Evolutionary conservation across 1,140 invertebrate genomes (phyloP), one percentile per base, ranked within the genome.

Genomic region (Brachionus calyciflorus): DNA sequence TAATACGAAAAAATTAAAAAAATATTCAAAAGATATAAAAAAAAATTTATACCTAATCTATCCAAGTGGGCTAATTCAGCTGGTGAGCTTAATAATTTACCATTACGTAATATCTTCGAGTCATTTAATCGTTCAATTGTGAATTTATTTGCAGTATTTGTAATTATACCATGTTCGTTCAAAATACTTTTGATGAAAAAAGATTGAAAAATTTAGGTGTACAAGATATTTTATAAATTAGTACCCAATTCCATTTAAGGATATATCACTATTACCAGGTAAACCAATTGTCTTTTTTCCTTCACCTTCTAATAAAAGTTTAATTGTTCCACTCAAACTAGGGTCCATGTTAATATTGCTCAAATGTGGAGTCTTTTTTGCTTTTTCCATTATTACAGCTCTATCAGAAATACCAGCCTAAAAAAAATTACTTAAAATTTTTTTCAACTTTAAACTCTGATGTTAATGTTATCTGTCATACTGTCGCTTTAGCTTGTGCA

Each of bases 271-370:
- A 0, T 40, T 37, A 21, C 19, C 19, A 5, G 51, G 24, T 9
- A 57, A 19, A 24, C 73, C 73, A 40, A 76, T 76, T 57, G 24
- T 76, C 33, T 57, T 57, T 2, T 26, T 53, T 6, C 37, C 51
- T 17, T 76, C 83, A 37, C 69, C 69, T n/a, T 85, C 84, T n/a
- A 89, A 79, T 78, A 89, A 87, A 80, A 88, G 85, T 40, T 88
- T 81, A 69, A 89, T 86, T 79, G 87, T 85, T 5, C 88, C 88
- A 1, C 85, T 85, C 33, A 89, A 81, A 79, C 85, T 83, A 6
- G 88, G 86, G 81, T 89, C 89, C 77, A 87, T 84, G 81, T 90
- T 89, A 44, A 89, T 80, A 81, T 89, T 90, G 79, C 84, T 88
- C 10, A 89, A 80, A 82, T 89, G 86, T 12, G 88, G 85, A 37